A percentile compares a stretch with the other conserved stretches of the same genome.
Evolutionary conservation across 1,140 invertebrate species (phyloP).

Genomic region (Cydia splendana): DNA sequence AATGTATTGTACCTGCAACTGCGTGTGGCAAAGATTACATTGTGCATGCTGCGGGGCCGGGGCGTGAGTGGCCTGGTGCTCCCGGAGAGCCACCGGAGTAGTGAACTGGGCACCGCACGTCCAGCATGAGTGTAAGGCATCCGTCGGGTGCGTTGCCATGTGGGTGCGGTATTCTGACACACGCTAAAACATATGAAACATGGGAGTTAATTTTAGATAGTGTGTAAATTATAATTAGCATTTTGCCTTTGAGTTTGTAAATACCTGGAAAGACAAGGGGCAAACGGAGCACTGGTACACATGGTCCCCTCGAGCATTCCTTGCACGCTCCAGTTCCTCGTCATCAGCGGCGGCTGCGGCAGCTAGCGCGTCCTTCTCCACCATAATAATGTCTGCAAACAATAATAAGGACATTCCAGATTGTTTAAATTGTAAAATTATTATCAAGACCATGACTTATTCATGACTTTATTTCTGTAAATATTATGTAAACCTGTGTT

Average conservation of each 20-base stretch:
- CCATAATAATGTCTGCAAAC: conserved; percentile 66
- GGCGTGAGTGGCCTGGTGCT: conserved; percentile 48
- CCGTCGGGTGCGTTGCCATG: conserved; percentile 46
- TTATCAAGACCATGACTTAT: too few relatives aligned
- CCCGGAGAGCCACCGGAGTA: conserved; percentile 45
- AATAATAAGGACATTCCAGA: not conserved
- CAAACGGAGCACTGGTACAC: conserved; percentile 71
- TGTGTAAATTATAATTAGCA: too few relatives aligned
- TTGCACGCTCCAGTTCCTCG: conserved; percentile 62
- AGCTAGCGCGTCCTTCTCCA: conserved; percentile 62
- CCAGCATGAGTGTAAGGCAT: conserved; percentile 66
- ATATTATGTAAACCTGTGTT: too few relatives aligned
- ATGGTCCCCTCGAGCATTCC: conserved; percentile 63
- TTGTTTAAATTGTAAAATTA: too few relatives aligned
- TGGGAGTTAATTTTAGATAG: too few relatives aligned
- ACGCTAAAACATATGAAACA: conserved; percentile 43
- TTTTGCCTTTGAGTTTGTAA: not conserved
- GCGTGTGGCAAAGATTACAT: conserved; percentile 51
- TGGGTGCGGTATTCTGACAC: conserved; percentile 59
- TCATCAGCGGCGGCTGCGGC: conserved; percentile 62
- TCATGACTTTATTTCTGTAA: too few relatives aligned
- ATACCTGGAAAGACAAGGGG: conserved; percentile 63
- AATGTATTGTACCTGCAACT: not conserved
- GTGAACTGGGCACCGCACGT: conserved; percentile 68
- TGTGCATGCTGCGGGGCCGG: conserved; percentile 34